phyloP scores from a whole-genome alignment of 2,888 invertebrate species.

The Watsonalla cultraria region DNA sequence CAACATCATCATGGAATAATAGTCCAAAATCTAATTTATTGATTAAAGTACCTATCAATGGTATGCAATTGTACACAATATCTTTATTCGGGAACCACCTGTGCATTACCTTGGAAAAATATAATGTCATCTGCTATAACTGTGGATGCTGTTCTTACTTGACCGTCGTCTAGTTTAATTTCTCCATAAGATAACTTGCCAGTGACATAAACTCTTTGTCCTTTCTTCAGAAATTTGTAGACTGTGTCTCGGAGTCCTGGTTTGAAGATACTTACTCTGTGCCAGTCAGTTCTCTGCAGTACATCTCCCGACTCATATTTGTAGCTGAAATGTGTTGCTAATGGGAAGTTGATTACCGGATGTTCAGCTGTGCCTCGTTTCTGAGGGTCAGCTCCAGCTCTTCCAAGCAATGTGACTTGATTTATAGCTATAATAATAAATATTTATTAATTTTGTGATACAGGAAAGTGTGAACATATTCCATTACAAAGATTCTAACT shows the following conservation, averaged over 20 bases:
- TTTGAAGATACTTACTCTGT: conserved; percentile 91
- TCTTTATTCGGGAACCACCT: conserved; percentile 12
- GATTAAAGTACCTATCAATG: too few relatives aligned
- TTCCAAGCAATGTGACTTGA: conserved; percentile 89
- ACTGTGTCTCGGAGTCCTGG: conserved; percentile 89
- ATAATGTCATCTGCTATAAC: conserved; percentile 93
- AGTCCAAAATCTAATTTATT: too few relatives aligned
- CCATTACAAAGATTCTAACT: neutral
- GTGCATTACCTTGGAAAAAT: conserved; percentile 81
- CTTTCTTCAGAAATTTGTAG: conserved; percentile 89
- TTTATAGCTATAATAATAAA: conserved; percentile 80
- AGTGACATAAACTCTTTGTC: conserved; percentile 89
- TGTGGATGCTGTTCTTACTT: conserved; percentile 84
- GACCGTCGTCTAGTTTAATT: conserved; percentile 87
- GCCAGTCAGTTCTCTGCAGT: conserved; percentile 94
- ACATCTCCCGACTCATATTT: conserved; percentile 88
- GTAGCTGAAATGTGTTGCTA: conserved; percentile 94
- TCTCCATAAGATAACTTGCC: conserved; percentile 92
- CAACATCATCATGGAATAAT: too few relatives aligned
- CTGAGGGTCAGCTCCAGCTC: conserved; percentile 94
- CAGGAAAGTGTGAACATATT: neutral
- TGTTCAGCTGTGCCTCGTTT: conserved; percentile 88
- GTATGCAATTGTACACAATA: neutral
- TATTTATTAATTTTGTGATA: conserved; percentile 1
- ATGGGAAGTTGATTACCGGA: conserved; percentile 92